phyloP scores from a whole-genome alignment of 2,113 vertebrate genomes.

The Cynopterus brachyotis region DNA sequence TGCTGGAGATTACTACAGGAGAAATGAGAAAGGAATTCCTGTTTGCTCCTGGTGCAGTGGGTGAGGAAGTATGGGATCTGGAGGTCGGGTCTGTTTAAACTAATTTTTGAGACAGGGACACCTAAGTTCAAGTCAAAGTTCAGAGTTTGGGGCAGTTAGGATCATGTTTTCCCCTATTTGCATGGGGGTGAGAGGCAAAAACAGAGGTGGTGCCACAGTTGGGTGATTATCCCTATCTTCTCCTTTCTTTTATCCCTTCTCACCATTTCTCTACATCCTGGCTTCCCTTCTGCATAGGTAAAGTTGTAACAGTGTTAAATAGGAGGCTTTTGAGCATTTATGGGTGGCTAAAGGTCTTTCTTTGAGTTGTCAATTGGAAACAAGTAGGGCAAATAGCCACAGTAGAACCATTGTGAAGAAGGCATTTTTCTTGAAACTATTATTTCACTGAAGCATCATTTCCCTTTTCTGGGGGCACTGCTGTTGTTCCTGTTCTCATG shows the following conservation, averaged over 20 bases:
- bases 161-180: background rate
- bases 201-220: rapidly evolving
- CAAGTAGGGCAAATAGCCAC: background rate
- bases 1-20: too few relatives aligned
- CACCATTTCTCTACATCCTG: too few relatives aligned
- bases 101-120: background rate
- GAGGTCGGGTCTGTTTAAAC: background rate
- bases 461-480: background rate
- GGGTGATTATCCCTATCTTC: background rate
- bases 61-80: background rate
- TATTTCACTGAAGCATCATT: background rate
- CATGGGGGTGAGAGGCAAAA: background rate
- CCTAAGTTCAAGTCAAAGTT: background rate
- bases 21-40: background rate
- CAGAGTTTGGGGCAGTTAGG: background rate
- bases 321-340: background rate
- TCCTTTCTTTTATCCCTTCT: background rate
- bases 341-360: background rate
- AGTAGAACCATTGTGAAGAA: background rate
- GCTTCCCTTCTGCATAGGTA: background rate
- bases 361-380: background rate
- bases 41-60: background rate
- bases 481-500: background rate
- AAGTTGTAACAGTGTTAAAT: background rate
- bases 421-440: background rate